Base-by-base conservation (phyloP, 1,140 invertebrate genomes). In the Drosophila virilis region DNA sequence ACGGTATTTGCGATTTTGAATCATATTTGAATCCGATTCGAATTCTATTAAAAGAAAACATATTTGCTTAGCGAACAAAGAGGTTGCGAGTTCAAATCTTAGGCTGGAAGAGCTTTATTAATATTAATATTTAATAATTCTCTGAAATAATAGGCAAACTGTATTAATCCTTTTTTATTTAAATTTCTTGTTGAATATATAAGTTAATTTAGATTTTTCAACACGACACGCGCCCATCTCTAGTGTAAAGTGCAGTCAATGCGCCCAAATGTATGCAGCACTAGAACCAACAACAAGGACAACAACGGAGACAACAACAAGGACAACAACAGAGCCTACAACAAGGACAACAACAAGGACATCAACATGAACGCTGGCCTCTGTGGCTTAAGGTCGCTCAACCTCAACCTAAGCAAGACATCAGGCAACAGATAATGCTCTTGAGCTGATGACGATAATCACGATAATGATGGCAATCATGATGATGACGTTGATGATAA, bases 331-430 rank as follows among this genome's bases (percentile, higher is more conserved):
- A 38, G 28, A 10, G 33, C 2, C 22, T 3, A 22, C 3, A 17
- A 17, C 50, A n/a, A 40, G 37, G 35, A 10, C 15, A 55, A 55
- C 52, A 55, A 40, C 35, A 15, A 55, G 37, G 37, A 35, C 13
- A 52, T 58, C 61, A 72, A 72, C 60, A 64, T 65, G 40, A 38
- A 57, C 42, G 51, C 40, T 37, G 35, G 61, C 38, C 61, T 51
- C 37, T 58, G 61, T 12, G 70, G 62, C 64, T 67, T 67, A 73
- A 73, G 62, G 55, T 73, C 70, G 70, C 58, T 62, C 67, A 55
- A 70, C 42, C 51, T 64, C 54, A 73, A 32, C 64, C 61, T 70
- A 75, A 77, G 70, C 70, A 77, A 77, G 74, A 73, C 74, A 73
- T 76, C 73, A 60, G 70, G 46, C 70, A 73, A 33, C 52, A 58